Base-by-base conservation (phyloP, 2,113 vertebrate genomes). In the Condylura cristata region DNA sequence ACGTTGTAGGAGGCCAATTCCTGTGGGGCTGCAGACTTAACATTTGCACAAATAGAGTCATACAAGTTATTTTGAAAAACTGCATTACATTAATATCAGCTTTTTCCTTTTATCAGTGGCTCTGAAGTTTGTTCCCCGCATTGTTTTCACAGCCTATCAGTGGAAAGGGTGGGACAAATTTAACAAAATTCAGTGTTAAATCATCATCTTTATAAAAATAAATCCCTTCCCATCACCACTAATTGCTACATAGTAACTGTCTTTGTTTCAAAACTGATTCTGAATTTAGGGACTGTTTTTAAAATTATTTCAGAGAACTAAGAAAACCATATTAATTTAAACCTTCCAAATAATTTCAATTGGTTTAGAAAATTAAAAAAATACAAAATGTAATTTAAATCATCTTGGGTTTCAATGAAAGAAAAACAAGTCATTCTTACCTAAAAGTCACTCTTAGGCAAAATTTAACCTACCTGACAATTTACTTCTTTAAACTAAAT, bases 151-250 rank as follows among this genome's bases (percentile, higher is more conserved):
- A 92, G 83, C 17, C 75, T 82, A 90, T 86, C 39, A 60, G 28
- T 60, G 37, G 75, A 53, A 85, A 87, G 53, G 30, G 65, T 72
- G 17, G 56, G 41, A 48, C 26, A 94, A 91, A 95, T 78, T 68
- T 90, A 96, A 89, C 18, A 91, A 91, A 93, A 90, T 10, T 93
- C n/a, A 92, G 72, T 60, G n/a, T 83, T 94, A 96, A 90, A 83
- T 18, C 17, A 58, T 76, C 61, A 11, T 84, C 71, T 96, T 95
- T 80, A 89, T 91, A 93, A 86, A 88, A 96, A 86, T 75, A 92
- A 72, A 90, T 92, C 84, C 32, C 79, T 94, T 95, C 85, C 66
- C 65, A 78, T 60, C 44, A 96, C 39, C 37, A 71, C 53, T 95
- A 95, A 94, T 20, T 89, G 58, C 79, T 93, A 82, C 93, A 95